phyloP scores from a whole-genome alignment of 2,113 vertebrate genomes.

The Dicrurus megarhynchus region DNA sequence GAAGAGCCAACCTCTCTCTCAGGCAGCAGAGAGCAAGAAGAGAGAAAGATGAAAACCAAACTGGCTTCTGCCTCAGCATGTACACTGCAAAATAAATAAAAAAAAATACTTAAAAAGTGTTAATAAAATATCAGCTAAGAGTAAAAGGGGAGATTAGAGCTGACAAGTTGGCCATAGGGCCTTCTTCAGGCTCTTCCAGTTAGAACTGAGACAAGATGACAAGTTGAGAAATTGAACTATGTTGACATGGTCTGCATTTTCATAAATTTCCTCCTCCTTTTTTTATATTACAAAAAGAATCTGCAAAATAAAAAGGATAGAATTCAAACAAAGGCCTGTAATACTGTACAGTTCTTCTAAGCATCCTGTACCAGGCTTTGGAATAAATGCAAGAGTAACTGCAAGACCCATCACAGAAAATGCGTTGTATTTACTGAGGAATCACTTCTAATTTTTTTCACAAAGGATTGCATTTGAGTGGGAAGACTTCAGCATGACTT shows the following conservation, averaged over 20 bases:
- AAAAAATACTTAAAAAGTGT: conserved; percentile 32
- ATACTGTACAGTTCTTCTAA: background rate
- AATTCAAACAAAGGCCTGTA: background rate
- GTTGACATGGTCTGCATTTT: conserved; percentile 30
- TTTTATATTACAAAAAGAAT: background rate
- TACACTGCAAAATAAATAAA: conserved; percentile 18
- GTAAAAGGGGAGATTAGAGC: conserved; percentile 56
- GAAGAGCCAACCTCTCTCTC: conserved; percentile 28
- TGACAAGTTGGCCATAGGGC: conserved; percentile 67
- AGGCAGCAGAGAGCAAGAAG: background rate
- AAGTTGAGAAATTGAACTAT: conserved; percentile 24
- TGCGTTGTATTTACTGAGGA: background rate
- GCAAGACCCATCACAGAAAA: background rate
- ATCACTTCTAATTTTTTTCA: conserved; percentile 30
- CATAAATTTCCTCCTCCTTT: background rate
- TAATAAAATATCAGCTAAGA: conserved; percentile 49
- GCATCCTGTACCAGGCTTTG: background rate
- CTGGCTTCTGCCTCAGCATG: conserved; percentile 51
- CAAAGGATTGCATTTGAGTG: background rate
- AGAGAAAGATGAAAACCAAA: conserved; percentile 31
- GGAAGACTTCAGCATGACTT: conserved; percentile 17
- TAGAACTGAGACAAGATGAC: conserved; percentile 42
- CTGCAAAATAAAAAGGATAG: background rate
- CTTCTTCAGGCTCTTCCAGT: conserved; percentile 47
- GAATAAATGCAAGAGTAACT: background rate